Conservation (phyloP, 2,888 invertebrate species). For the Anticlea derivata region DNA sequence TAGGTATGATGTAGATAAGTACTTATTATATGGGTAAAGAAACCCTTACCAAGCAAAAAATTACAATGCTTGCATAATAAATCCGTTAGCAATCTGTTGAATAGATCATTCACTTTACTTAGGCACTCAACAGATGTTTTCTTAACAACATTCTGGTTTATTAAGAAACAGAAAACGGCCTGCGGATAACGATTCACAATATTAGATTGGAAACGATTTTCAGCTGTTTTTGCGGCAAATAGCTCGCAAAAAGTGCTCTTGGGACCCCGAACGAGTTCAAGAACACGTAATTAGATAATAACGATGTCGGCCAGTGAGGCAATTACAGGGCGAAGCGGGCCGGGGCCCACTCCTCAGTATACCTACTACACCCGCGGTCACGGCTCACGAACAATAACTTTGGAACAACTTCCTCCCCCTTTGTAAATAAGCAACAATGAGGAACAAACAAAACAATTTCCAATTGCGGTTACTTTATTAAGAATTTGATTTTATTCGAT, state of each 20-base stretch:
- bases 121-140: slow-evolving; percentile 20
- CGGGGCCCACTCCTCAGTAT: slow-evolving; percentile 27
- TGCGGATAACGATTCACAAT: slow-evolving; percentile 23
- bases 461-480: slow-evolving; percentile 35
- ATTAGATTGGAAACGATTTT: slow-evolving; percentile 28
- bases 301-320: slow-evolving; percentile 50
- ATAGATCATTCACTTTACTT: slow-evolving; percentile 16
- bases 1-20: too few relatives aligned
- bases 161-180: slow-evolving; percentile 22
- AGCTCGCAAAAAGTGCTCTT: slow-evolving; percentile 29
- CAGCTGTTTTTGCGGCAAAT: slow-evolving; percentile 26
- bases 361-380: slow-evolving; percentile 26
- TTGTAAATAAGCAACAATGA: slow-evolving; percentile 49
- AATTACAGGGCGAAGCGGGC: slow-evolving; percentile 47
- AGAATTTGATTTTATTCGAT: slow-evolving; percentile 32
- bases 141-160: slow-evolving; percentile 20
- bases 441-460: slow-evolving; percentile 48
- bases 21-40: too few relatives aligned
- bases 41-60: neutral
- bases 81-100: slow-evolving; percentile 9
- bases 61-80: neutral
- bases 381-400: slow-evolving; percentile 54
- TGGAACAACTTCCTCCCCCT: slow-evolving; percentile 37
- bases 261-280: slow-evolving; percentile 39
- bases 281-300: slow-evolving; percentile 51